A percentile compares a stretch with the other conserved stretches of the same genome.
Evolutionary conservation across 2,113 vertebrate genomes (phyloP).

Genomic region (Myiozetetes cayanensis): DNA sequence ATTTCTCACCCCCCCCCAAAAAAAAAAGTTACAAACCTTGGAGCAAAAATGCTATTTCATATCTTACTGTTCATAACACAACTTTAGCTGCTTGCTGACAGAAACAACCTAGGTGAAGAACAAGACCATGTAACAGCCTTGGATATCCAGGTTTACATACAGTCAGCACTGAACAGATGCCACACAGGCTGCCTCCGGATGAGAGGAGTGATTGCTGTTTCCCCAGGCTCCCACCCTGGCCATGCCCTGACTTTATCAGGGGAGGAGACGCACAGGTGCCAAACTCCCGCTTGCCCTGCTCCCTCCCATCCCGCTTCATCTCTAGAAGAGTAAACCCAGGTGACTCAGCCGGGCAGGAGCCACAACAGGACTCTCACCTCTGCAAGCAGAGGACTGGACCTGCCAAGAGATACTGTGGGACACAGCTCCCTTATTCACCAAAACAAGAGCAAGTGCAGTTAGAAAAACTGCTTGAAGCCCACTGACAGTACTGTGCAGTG

Average conservation of each 20-base stretch:
- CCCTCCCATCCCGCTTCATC: background rate
- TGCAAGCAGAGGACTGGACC: background rate
- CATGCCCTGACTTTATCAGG: background rate
- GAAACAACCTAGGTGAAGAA: background rate
- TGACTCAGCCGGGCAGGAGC: background rate
- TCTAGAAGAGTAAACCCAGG: background rate
- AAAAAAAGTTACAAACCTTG: fast-evolving
- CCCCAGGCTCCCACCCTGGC: background rate
- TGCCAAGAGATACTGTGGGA: background rate
- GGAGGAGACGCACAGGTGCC: background rate
- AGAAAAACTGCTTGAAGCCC: background rate
- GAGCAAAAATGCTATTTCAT: background rate
- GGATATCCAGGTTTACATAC: background rate
- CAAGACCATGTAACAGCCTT: background rate
- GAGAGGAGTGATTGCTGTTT: background rate
- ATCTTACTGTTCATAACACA: background rate
- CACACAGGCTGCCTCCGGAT: background rate
- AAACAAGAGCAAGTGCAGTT: background rate
- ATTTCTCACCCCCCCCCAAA: background rate
- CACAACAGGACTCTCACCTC: background rate
- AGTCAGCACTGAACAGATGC: background rate
- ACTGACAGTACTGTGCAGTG: background rate
- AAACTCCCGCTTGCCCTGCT: background rate
- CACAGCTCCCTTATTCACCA: background rate
- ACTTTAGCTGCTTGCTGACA: background rate